Conservation (phyloP, 2,888 invertebrate species). For the Aproaerema taeniolella region DNA sequence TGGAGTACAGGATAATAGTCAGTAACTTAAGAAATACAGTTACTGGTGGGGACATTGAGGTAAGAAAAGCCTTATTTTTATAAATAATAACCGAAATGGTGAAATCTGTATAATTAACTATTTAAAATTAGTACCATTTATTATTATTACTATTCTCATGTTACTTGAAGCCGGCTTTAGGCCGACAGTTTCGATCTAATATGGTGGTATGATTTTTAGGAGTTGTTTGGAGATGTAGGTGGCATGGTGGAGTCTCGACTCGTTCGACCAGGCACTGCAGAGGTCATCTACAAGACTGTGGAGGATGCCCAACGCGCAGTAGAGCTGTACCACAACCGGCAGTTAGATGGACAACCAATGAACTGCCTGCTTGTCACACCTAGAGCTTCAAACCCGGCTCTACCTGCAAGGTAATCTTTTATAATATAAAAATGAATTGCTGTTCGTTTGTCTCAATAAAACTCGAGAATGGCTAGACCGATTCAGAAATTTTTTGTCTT, state of each 20-base stretch:
- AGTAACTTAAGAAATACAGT: constrained; percentile 93
- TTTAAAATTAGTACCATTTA: no score
- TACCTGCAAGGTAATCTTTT: constrained; percentile 36
- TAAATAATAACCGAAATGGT: neutral
- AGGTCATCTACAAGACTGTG: constrained; percentile 91
- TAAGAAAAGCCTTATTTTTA: constrained; percentile 35
- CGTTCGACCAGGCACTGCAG: constrained; percentile 92
- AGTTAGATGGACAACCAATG: constrained; percentile 96
- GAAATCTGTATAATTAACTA: no score
- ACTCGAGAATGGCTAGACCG: no score
- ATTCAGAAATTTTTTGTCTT: no score
- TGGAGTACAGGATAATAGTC: constrained; percentile 91
- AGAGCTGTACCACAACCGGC: constrained; percentile 94
- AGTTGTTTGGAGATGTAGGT: constrained; percentile 95
- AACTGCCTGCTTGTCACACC: constrained; percentile 91
- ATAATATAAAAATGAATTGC: no score
- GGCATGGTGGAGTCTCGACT: constrained; percentile 89
- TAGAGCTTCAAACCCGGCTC: constrained; percentile 45
- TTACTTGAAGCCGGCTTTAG: no score
- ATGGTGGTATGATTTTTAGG: no score
- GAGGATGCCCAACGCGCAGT: constrained; percentile 94
- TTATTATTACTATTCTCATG: no score
- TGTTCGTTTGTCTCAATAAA: no score
- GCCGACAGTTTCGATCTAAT: no score
- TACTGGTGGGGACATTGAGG: constrained; percentile 93